These are phyloP conservation scores for Thelaira solivaga DNA, from an alignment of 2,888 invertebrate genomes.

Conservation along the genomic window DNA sequence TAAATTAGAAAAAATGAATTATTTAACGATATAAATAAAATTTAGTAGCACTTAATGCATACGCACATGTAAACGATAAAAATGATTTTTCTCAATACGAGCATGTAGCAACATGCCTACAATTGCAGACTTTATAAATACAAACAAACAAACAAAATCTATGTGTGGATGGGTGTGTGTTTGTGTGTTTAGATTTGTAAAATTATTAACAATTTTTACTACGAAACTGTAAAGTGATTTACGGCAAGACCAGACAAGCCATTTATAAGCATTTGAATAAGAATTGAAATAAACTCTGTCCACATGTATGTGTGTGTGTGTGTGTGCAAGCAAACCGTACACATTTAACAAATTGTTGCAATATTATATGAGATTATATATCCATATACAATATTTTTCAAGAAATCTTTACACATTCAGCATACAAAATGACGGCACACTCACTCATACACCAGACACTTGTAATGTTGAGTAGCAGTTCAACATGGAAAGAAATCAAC, in stretches of 20 bases:
- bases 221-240: conserved; percentile 77
- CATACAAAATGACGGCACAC: conserved; percentile 18
- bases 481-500: conserved; percentile 61
- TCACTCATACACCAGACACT: not conserved
- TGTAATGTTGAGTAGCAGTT: conserved; percentile 46
- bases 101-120: conserved; percentile 27
- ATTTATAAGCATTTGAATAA: conserved; percentile 73
- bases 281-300: too few relatives aligned
- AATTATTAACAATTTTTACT: conserved; percentile 45
- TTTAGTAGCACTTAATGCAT: conserved; percentile 74
- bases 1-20: conserved; percentile 47
- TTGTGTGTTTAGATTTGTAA: too few relatives aligned
- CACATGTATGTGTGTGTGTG: too few relatives aligned
- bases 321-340: conserved; percentile 21
- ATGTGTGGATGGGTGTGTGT: too few relatives aligned
- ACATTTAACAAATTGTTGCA: conserved; percentile 70
- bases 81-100: conserved; percentile 60
- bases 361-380: conserved; percentile 71
- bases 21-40: conserved; percentile 70
- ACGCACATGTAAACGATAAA: conserved; percentile 67
- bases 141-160: too few relatives aligned
- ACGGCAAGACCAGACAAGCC: conserved; percentile 76
- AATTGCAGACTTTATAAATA: conserved; percentile 3
- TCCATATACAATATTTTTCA: conserved; percentile 61
- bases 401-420: conserved; percentile 39